Conservation (phyloP, 2,797 vertebrate genomes). For the Chrosomus eos region DNA sequence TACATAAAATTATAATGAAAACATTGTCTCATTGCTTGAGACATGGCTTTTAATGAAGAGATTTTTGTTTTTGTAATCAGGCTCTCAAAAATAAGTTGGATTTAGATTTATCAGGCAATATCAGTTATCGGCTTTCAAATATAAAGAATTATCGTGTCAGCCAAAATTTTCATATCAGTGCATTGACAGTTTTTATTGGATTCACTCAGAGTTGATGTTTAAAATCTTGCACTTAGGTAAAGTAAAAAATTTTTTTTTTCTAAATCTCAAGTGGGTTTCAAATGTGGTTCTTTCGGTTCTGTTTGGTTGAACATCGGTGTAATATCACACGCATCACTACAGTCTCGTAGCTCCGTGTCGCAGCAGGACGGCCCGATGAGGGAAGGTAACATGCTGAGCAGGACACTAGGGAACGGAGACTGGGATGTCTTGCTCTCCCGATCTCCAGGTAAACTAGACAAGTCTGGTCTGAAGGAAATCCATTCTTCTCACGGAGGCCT, state of each 20-base stretch:
- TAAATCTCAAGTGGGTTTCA: background rate
- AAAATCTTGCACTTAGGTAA: background rate
- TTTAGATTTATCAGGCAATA: no score
- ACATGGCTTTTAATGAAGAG: no score
- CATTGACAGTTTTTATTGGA: background rate
- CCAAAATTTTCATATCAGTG: no score
- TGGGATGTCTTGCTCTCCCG: background rate
- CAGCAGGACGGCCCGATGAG: background rate
- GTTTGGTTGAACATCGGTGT: background rate
- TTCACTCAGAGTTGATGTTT: no score
- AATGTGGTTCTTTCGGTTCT: background rate
- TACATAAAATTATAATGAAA: no score
- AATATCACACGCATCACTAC: background rate
- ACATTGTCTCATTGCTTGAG: no score
- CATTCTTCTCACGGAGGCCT: background rate
- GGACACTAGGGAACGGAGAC: background rate
- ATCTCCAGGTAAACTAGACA: conserved; percentile 1
- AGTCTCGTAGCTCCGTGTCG: background rate
- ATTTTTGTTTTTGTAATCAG: no score
- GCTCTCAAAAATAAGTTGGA: no score
- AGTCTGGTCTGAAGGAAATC: background rate
- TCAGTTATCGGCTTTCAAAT: no score
- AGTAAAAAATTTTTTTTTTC: background rate
- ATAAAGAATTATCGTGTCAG: no score
- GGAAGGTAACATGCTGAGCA: background rate